Evolutionary conservation across 2,797 vertebrate genomes (phyloP).

Genomic region (Hafferia zeledoni): DNA sequence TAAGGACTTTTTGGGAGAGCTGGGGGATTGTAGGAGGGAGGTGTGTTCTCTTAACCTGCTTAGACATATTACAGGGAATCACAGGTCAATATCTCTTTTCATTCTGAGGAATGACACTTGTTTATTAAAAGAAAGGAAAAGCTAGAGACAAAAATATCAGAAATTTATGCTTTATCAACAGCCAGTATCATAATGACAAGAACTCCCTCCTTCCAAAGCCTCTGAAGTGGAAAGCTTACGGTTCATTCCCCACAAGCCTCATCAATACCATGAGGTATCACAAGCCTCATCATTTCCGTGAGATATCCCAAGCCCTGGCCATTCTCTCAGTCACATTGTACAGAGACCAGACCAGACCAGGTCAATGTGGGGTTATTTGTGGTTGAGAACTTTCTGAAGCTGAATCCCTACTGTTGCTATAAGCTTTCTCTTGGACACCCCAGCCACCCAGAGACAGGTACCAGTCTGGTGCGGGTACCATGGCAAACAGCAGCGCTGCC

Average conservation of each 20-base stretch:
- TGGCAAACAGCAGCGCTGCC: rapidly evolving
- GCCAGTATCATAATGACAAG: neutral
- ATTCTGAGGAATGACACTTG: neutral
- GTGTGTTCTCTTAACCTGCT: neutral
- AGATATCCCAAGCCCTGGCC: neutral
- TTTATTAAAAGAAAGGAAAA: neutral
- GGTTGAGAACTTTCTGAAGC: neutral
- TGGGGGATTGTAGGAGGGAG: neutral
- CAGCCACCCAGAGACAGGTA: rapidly evolving
- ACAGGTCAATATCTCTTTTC: neutral
- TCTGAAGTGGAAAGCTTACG: neutral
- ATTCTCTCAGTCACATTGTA: neutral
- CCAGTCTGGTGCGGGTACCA: neutral
- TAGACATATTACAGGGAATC: neutral
- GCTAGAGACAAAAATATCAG: neutral
- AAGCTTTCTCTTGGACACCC: neutral
- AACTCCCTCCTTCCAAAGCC: neutral
- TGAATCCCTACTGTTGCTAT: neutral
- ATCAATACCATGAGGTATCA: neutral
- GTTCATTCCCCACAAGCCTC: neutral
- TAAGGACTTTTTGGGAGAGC: neutral
- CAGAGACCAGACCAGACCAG: neutral
- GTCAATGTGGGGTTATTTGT: neutral
- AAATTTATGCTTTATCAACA: neutral
- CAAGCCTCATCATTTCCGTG: neutral